Base-by-base conservation (phyloP, 2,888 invertebrate genomes). In the Torymus auratus region DNA sequence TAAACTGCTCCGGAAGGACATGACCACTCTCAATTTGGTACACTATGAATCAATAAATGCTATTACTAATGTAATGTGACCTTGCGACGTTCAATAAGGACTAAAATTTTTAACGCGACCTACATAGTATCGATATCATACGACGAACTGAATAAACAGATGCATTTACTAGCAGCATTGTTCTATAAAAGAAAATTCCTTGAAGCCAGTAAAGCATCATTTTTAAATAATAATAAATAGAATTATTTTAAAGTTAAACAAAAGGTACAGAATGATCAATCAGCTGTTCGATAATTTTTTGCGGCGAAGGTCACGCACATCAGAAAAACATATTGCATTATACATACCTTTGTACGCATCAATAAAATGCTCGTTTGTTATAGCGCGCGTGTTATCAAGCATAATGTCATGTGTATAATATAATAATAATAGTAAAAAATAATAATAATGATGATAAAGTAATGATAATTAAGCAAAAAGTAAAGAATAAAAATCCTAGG, bases 401-500 rank as follows among this genome's bases (percentile, higher is more conserved):
- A 73, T 81, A 77, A 78, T 73, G 68, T 64, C 64, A 73, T 73
- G 64, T 81, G 81, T 77, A 81, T 73, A 75, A 75, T 75, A 75
- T n/a, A 20, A 64, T 17, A 61, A 20, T 61, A 78, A 53, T 64
- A 71, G 56, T 41, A 60, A 69, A 67, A 58, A 72, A 53, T 13
- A 56, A 67, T 67, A 53, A 20, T 11, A 55, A 61, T 61, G 67
- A 70, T 50, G 17, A 28, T 1, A 61, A 56, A 68, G 41, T 41
- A 41, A 41, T 41, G 41, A 41, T 41, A 41, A 41, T 41, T 41
- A 41, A 41, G 41, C 15, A 78, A 70, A 62, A 62, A 15, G 55
- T n/a, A 60, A 74, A 70, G 13, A 61, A 67, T 28, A 52, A 70
- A 78, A 73, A 78, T 73, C 58, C 65, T 82, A 82, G 72, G 62